Evolutionary conservation across 2,888 invertebrate genomes (phyloP).

Genomic region (Thyatira batis): DNA sequence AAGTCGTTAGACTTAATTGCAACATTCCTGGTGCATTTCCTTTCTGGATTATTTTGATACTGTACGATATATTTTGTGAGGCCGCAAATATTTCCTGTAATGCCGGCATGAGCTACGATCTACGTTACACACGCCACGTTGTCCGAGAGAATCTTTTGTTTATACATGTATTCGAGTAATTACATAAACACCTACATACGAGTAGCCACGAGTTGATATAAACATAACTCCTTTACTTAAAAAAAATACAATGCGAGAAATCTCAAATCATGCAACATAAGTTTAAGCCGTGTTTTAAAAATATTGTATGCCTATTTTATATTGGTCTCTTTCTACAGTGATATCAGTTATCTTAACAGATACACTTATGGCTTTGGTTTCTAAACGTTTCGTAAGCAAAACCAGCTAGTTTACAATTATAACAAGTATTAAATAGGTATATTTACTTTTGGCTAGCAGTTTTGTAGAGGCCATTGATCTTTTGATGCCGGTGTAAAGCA

Average conservation of each 20-base stretch:
- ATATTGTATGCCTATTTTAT: no score
- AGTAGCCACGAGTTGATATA: not conserved
- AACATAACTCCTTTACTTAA: not conserved
- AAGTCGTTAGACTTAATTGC: not conserved
- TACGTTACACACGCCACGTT: not conserved
- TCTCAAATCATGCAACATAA: no score
- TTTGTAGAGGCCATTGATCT: not conserved
- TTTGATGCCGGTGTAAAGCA: not conserved
- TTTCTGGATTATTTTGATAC: constrained; percentile 20
- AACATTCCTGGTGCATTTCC: constrained; percentile 4
- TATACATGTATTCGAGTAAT: not conserved
- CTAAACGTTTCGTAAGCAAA: no score
- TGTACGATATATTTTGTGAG: constrained; percentile 26
- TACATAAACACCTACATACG: not conserved
- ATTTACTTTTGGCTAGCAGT: not conserved
- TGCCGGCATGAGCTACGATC: not conserved
- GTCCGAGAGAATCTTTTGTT: not conserved
- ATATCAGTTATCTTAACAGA: no score
- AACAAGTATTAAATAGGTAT: not conserved
- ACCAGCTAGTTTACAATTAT: not conserved
- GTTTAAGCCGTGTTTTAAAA: not conserved
- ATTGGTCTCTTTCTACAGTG: no score
- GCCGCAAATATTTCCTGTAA: constrained; percentile 27
- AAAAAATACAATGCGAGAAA: no score
- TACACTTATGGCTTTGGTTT: no score